Percentiles rank a stretch among this genome's conserved stretches.
These are phyloP conservation scores for Penelope pileata DNA, from an alignment of 2,113 vertebrate species.

Conservation along the genomic window DNA sequence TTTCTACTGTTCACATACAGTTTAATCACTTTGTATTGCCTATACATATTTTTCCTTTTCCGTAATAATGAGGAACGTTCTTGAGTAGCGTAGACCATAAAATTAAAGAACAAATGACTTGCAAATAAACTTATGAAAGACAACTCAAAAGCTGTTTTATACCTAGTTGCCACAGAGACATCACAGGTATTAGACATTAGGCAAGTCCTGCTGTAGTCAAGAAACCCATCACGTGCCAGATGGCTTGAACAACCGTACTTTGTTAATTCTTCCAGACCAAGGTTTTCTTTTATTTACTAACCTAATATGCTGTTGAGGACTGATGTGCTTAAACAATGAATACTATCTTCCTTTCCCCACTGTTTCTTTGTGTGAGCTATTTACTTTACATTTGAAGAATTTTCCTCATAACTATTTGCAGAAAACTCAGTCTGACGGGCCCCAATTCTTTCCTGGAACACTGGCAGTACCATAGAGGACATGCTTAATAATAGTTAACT, in stretches of 20 bases:
- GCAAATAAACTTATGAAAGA: not conserved
- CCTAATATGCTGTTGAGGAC: not conserved
- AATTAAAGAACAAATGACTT: not conserved
- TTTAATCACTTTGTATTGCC: not conserved
- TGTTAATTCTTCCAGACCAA: not conserved
- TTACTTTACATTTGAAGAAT: not conserved
- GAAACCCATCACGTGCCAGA: not conserved
- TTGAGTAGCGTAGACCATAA: not conserved
- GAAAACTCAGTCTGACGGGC: not conserved
- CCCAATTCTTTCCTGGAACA: not conserved
- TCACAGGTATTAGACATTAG: not conserved
- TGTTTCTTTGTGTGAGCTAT: not conserved
- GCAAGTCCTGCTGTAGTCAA: not conserved
- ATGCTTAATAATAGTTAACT: not conserved
- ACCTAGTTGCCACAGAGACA: not conserved
- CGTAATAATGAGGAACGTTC: not conserved
- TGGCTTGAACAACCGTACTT: not conserved
- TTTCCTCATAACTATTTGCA: not conserved
- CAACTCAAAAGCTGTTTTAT: not conserved
- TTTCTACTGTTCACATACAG: not conserved
- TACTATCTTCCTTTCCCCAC: not conserved
- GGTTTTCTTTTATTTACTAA: not conserved
- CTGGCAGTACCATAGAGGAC: not conserved
- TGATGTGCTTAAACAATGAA: not conserved
- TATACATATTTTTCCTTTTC: not conserved